Base-by-base conservation (phyloP, 2,113 vertebrate genomes). In the Saccopteryx leptura region DNA sequence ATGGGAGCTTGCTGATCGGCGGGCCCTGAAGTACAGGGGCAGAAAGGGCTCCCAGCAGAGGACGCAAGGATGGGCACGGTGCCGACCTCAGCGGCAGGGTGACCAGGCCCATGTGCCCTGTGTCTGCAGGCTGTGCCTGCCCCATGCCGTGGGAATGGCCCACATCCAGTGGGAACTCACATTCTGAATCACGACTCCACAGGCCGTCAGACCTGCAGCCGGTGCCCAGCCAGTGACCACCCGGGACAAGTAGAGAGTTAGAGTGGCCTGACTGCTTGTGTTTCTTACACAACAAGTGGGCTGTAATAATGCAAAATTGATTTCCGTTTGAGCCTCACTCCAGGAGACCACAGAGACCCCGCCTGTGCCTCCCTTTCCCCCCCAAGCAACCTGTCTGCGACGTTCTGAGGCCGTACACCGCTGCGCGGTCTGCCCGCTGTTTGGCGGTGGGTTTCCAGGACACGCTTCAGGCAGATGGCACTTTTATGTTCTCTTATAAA, bases 171-270 rank as follows among this genome's bases (percentile, higher is more conserved):
- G 39, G 26, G 9, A 48, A 12, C 8, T 0, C 28, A 3, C 26
- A 1, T 13, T 13, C 28, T 11, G 28, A 6, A 24, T 7, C 56
- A 0, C 0, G 26, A 28, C 8, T 50, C 50, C 39, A 23, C 12
- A 81, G 17, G 3, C 14, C 26, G 4, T 46, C 48, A 9, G 39
- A 11, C 2, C 21, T 58, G 21, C 54, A 54, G 54, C 54, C 54
- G 54, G 39, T 39, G 39, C 39, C 39, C 61, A 52, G 17, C 61
- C 6, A 9, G 5, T 39, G 61, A 24, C 12, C 6, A 54, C 15
- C 13, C 1, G 13, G 3, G 23, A 9, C 5, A 7, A 5, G 17
- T 65, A 9, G 21, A 71, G n/a, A 17, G 9, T 3, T 33, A 18
- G 5, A 1, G 2, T 12, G 1, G 4, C 15, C 5, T 11, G 13